Evolutionary conservation across 2,113 vertebrate genomes (phyloP).

Genomic region (human (Homo sapiens)): GRCh38 chr5:18203501-18204000

Average conservation of each 20-base stretch:
- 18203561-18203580: background rate
- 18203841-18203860: too few species aligned
- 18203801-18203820: background rate
- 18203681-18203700: too few species aligned
- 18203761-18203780: background rate
- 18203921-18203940: too few species aligned
- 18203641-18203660: background rate
- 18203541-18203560: background rate
- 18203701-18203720: background rate
- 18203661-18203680: background rate
- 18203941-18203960: too few species aligned
- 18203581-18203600: background rate
- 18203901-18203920: too few species aligned
- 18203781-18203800: background rate
- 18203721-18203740: background rate
- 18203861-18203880: too few species aligned
- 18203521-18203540: background rate
- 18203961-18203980: too few species aligned
- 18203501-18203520: background rate
- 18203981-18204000: too few species aligned
- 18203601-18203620: background rate
- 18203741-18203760: background rate
- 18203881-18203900: too few species aligned
- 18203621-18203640: background rate
- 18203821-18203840: too few species aligned